These are phyloP conservation scores for Dichetophora obliterata DNA, from an alignment of 2,888 invertebrate genomes.

Conservation along the genomic window DNA sequence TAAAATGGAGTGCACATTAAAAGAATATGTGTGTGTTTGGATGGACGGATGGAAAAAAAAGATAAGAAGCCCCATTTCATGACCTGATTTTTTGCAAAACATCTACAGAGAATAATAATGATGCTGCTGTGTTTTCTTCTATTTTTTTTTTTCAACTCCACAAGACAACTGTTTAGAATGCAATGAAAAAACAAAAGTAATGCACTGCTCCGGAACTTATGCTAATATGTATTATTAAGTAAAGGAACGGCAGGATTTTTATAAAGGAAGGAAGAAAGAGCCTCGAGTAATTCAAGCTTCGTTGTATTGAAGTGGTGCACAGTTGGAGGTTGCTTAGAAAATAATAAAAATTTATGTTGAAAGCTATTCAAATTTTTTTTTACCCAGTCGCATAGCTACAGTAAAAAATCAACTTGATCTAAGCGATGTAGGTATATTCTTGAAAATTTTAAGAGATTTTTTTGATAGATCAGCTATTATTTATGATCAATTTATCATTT, in stretches of 20 bases:
- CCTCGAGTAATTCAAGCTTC: background rate
- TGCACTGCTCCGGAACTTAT: conserved; percentile 18
- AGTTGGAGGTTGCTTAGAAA: background rate
- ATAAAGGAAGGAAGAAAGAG: background rate
- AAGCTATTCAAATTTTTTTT: background rate
- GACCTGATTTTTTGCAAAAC: conserved; percentile 23
- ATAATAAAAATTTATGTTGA: background rate
- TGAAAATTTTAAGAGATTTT: background rate
- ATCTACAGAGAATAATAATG: background rate
- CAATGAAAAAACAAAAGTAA: background rate
- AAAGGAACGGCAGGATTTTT: background rate
- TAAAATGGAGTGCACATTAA: background rate
- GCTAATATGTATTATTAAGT: conserved; percentile 34
- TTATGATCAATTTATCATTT: no score
- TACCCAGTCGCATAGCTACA: background rate
- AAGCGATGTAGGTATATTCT: background rate
- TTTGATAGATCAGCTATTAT: background rate
- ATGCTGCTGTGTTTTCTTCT: background rate
- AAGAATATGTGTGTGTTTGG: background rate
- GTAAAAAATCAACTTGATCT: background rate
- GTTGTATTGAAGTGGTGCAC: background rate
- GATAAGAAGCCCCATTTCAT: conserved; percentile 29
- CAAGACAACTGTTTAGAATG: background rate
- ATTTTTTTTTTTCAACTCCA: background rate
- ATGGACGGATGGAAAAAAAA: background rate